Evolutionary conservation across 2,888 invertebrate genomes (phyloP).

Genomic region (Lepidocyrtoides sp.): DNA sequence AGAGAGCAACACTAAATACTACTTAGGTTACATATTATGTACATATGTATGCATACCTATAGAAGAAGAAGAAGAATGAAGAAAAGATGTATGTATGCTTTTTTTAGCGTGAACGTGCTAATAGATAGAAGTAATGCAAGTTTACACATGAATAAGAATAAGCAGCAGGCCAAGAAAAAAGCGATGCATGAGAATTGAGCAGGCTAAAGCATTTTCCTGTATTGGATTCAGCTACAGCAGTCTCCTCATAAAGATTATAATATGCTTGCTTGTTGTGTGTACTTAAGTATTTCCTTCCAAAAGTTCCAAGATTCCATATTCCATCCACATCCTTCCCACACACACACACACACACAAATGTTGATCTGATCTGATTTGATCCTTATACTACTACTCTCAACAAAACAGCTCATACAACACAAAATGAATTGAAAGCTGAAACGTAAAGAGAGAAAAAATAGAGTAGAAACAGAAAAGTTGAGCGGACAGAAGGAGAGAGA

Average conservation of each 20-base stretch:
- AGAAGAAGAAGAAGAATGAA: neutral
- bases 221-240: neutral
- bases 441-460: neutral
- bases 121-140: constrained; percentile 15
- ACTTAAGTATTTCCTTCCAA: constrained; percentile 14
- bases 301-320: constrained; percentile 44
- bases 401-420: constrained; percentile 2
- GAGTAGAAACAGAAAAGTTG: neutral
- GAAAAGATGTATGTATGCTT: neutral
- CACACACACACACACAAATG: neutral
- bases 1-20: neutral
- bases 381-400: neutral
- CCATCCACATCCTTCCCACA: constrained; percentile 42
- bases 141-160: neutral
- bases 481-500: neutral
- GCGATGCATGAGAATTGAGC: no score
- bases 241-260: constrained; percentile 16
- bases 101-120: constrained; percentile 13
- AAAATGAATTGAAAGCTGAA: neutral
- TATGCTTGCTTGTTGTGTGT: constrained; percentile 8
- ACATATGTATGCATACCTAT: neutral
- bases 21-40: neutral
- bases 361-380: neutral
- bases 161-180: neutral
- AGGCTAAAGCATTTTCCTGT: neutral